Conservation (phyloP, 2,797 vertebrate species). For the Sebastolobus altivelis region DNA sequence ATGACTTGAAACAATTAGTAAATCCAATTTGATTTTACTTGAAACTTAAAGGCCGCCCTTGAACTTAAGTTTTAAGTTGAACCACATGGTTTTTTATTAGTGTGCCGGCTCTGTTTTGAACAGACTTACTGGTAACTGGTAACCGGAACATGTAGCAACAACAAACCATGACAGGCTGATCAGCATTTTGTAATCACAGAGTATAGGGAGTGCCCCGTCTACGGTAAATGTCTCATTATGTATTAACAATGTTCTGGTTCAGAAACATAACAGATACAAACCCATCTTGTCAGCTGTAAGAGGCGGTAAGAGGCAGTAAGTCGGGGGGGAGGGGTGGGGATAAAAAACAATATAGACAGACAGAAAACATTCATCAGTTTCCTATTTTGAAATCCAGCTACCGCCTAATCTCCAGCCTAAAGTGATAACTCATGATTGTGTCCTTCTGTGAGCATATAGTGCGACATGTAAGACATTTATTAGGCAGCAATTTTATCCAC, state of each 20-base stretch:
- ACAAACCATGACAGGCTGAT: not conserved
- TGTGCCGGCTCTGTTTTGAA: not conserved
- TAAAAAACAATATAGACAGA: constrained; percentile 2
- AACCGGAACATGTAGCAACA: not conserved
- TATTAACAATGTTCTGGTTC: not conserved
- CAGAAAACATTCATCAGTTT: not conserved
- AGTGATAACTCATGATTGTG: not conserved
- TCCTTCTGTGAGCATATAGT: not conserved
- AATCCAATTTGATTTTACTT: too few species aligned
- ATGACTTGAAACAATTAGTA: too few species aligned
- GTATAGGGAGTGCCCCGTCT: not conserved
- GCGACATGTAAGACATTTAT: constrained; percentile 18
- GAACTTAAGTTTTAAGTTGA: too few species aligned
- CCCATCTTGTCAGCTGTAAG: not conserved
- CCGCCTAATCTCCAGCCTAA: not conserved
- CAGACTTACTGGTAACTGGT: not conserved
- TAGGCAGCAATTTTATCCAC: constrained; percentile 22
- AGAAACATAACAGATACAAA: not conserved
- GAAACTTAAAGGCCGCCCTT: too few species aligned
- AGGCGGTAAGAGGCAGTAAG: not conserved
- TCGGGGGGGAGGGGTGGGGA: rapidly evolving
- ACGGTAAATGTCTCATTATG: not conserved
- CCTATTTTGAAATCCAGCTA: not conserved
- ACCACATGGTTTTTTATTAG: too few species aligned
- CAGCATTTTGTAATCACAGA: not conserved